phyloP scores from a whole-genome alignment of 2,797 vertebrate species.

The Tapirus indicus region DNA sequence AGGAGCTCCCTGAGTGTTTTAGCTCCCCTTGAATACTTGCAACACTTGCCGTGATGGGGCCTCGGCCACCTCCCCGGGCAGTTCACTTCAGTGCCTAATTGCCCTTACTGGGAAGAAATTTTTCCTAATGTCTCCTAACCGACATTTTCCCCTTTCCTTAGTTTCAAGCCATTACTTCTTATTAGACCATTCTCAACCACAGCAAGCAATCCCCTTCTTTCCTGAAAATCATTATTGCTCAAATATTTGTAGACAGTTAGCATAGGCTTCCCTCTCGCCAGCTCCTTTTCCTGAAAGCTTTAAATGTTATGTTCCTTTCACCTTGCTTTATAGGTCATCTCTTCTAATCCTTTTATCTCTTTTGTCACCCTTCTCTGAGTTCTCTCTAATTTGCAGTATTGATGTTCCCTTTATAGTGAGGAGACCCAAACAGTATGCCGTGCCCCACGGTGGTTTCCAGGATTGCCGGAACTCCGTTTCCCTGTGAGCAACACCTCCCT shows the following conservation, averaged over 20 bases:
- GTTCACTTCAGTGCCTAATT: conserved; percentile 81
- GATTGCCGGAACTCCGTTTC: conserved; percentile 17
- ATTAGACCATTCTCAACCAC: conserved; percentile 79
- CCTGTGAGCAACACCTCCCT: conserved; percentile 39
- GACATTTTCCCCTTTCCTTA: conserved; percentile 83
- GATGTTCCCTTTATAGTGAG: conserved; percentile 76
- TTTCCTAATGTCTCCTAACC: conserved; percentile 83
- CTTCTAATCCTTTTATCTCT: conserved; percentile 79
- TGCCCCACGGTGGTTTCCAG: background rate
- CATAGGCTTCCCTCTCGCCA: conserved; percentile 64
- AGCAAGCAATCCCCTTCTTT: conserved; percentile 77
- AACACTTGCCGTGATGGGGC: conserved; percentile 63
- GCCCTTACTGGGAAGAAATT: conserved; percentile 83
- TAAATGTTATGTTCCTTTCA: conserved; percentile 80
- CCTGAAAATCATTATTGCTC: conserved; percentile 79
- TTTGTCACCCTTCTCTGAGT: conserved; percentile 75
- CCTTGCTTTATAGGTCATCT: conserved; percentile 82
- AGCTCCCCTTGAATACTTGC: conserved; percentile 62
- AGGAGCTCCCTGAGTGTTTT: conserved; percentile 52
- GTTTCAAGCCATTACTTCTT: conserved; percentile 83
- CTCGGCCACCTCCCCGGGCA: conserved; percentile 74
- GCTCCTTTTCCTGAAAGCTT: conserved; percentile 68
- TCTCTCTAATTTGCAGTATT: conserved; percentile 79
- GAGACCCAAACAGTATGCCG: conserved; percentile 52
- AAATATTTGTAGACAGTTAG: conserved; percentile 80